Evolutionary conservation across 2,888 invertebrate genomes (phyloP), one percentile per base, ranked within the genome.

Genomic region (Rhagonycha fulva): DNA sequence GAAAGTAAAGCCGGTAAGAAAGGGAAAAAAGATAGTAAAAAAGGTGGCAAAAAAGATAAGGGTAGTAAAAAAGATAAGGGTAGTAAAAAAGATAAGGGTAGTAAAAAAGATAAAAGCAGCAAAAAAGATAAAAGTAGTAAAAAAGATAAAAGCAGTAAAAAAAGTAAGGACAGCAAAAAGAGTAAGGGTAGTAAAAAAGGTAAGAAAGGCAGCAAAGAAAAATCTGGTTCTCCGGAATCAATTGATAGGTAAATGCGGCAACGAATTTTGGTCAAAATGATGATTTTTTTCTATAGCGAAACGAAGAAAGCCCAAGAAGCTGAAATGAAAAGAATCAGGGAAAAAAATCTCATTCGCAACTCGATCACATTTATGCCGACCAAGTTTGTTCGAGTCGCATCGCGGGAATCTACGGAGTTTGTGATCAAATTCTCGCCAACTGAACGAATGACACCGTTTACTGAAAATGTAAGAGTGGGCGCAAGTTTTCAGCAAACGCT

Each of bases 341-440:
- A 79, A 69, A 75, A 74, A 14, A 69, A 80, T 5, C 68, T 85
- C 5, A 72, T 80, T 3, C 79, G 84, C 9, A 78, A 82, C 14
- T 78, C 76, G 10, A 28, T 88, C 14, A 79, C 80, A 24, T 81
- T 89, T 70, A 75, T 82, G 5, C 88, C 89, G 3, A 82, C 81
- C 14, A 82, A 81, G 7, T 76, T 80, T 68, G 76, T 85, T 2
- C 78, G 76, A 77, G 79, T 89, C 32, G 80, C 79, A 47, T 85
- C 89, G 0, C 83, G 84, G 19, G 85, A 85, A 75, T 86, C 82
- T n/a, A 74, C 82, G 11, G 86, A 87, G 67, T 82, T 89, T 67
- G 75, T 82, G 7, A 80, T 90, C 0, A 87, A 83, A 67, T 89
- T 87, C 78, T 82, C 82, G 60, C 88, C 89, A 11, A 83, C 78